Evolutionary conservation across 2,888 invertebrate species (phyloP), one percentile per base, ranked within the genome.

Genomic region (Pollenia griseotomentosa): DNA sequence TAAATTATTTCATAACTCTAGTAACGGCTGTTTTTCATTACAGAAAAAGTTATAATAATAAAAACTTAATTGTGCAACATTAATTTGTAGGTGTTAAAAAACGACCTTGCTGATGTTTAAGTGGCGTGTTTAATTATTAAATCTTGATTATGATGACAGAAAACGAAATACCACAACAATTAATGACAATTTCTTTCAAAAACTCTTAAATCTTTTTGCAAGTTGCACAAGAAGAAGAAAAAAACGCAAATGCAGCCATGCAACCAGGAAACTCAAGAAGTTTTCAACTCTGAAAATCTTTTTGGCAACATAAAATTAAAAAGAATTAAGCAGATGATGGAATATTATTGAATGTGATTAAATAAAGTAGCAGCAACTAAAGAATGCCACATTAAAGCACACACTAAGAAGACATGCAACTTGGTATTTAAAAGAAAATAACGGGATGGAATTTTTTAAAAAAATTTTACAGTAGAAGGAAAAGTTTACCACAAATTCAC

Each of bases 51-150:
- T 16, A 55, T 8, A n/a, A 71, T 10, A 71, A 51, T 33, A 61
- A 46, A 11, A 66, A 11, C 19, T 42, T n/a, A 12, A 59, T 79
- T 53, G 51, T 78, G 65, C 55, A 80, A 68, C 59, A 78, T 78
- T 82, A 81, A 77, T 82, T 86, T 77, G 82, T 78, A 78, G 85
- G 85, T 86, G 85, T 86, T 86, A 46, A 53, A 78, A 73, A 61
- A 86, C 85, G 85, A 86, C 85, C 85, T 86, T 86, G 82, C 77
- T 78, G 78, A 82, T 86, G 85, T 40, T 19, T 40, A 82, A 82
- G 78, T 86, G 10, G 85, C 85, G 85, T 86, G 85, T 78, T 78
- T 78, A 73, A 79, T 79, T 79, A 61, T 59, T 44, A 33, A 44
- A 79, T 79, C 78, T 73, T 78, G 78, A 83, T 71, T 48, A 46